A percentile compares a stretch with the other conserved stretches of the same genome.
Evolutionary conservation across 2,888 invertebrate species (phyloP).

Genomic region (Hirtodrosophila cameraria): DNA sequence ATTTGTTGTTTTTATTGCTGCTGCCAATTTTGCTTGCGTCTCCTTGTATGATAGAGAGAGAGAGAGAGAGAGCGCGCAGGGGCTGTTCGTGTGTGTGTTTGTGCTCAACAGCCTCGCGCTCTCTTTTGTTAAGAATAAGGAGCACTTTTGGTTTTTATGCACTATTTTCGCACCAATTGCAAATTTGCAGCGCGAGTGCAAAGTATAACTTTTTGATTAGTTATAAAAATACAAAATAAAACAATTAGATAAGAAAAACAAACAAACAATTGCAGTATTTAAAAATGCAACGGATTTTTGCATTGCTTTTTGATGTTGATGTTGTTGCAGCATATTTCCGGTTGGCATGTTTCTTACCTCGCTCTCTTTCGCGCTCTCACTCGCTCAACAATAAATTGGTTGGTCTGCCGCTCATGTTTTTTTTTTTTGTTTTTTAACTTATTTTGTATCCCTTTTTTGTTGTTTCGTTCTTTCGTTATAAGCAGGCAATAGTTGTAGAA

Average conservation of each 20-base stretch:
- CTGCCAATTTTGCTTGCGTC: conserved; percentile 51
- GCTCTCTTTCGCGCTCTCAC: background rate
- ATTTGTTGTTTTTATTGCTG: conserved; percentile 64
- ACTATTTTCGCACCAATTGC: conserved; percentile 28
- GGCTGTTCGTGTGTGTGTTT: conserved; percentile 26
- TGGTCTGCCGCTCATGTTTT: background rate
- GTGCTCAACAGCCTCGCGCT: background rate
- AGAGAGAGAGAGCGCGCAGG: conserved; percentile 1
- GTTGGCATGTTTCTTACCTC: conserved; percentile 19
- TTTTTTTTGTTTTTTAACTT: conserved; percentile 16
- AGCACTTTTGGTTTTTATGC: conserved; percentile 31
- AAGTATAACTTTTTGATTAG: conserved; percentile 1
- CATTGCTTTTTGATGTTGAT: no score
- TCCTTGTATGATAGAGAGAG: conserved; percentile 13
- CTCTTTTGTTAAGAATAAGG: conserved; percentile 7
- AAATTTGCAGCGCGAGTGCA: conserved; percentile 8
- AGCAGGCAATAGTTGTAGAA: background rate
- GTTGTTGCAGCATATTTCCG: conserved; percentile 13
- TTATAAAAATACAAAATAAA: no score
- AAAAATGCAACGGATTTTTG: background rate
- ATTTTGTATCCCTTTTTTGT: conserved; percentile 8
- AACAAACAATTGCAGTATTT: background rate
- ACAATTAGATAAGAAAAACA: no score
- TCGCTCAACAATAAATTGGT: conserved; percentile 9
- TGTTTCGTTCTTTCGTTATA: conserved; percentile 1